Evolutionary conservation across 1,140 invertebrate species (phyloP).

Genomic region (Pseudobourletiella spinata): DNA sequence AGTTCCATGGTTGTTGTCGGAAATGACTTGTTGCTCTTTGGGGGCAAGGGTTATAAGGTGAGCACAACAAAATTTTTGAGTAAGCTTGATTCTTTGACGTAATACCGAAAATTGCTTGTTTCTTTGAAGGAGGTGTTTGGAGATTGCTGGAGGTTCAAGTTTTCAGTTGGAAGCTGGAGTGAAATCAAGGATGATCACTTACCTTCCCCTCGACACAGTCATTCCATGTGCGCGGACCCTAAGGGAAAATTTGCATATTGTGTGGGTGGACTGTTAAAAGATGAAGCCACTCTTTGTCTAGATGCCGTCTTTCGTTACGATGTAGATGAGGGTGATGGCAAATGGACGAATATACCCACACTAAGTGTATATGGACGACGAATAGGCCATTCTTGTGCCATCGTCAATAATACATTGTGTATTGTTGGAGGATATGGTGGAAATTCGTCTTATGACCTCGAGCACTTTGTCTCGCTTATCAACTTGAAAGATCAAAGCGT

Average conservation of each 20-base stretch:
- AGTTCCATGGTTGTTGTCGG: constrained; percentile 13
- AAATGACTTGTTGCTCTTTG: constrained; percentile 22
- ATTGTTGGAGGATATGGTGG: constrained; percentile 34
- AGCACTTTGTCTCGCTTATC: constrained; percentile 25
- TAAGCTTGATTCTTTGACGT: no score
- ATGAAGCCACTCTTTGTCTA: constrained; percentile 9
- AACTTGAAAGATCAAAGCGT: constrained; percentile 18
- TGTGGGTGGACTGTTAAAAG: constrained; percentile 24
- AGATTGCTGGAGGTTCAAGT: constrained; percentile 23
- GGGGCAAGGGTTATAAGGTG: constrained; percentile 24
- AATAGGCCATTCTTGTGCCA: constrained; percentile 18
- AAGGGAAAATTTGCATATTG: constrained; percentile 16
- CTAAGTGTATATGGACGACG: constrained; percentile 14
- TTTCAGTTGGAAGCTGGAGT: constrained; percentile 10
- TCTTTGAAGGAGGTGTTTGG: constrained; percentile 18
- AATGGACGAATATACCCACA: constrained; percentile 23
- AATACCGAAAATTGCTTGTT: no score
- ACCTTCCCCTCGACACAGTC: constrained; percentile 29
- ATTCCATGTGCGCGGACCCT: constrained; percentile 17
- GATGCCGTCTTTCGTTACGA: constrained; percentile 18
- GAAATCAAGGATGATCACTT: constrained; percentile 2
- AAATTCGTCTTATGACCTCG: constrained; percentile 14
- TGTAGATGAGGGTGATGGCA: neutral
- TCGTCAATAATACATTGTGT: constrained; percentile 17
- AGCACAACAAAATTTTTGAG: no score